Conservation (phyloP, 2,113 vertebrate species). For the Heliornis fulica region DNA sequence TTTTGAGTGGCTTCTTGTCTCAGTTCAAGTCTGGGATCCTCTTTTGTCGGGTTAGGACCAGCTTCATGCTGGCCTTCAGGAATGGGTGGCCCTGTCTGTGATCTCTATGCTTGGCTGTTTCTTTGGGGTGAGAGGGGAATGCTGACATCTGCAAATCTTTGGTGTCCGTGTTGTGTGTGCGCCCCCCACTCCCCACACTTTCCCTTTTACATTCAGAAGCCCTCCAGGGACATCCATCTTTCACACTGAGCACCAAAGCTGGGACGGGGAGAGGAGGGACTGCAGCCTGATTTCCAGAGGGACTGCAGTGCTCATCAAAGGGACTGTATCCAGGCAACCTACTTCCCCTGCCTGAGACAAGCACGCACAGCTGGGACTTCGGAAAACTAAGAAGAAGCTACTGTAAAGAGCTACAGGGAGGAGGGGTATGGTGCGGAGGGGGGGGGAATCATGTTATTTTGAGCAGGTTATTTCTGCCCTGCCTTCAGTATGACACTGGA, state of each 20-base stretch:
- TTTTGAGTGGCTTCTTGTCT: background rate
- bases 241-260: background rate
- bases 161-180: background rate
- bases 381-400: slow-evolving; percentile 38
- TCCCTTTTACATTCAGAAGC: background rate
- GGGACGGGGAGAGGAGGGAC: background rate
- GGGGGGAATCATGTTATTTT: slow-evolving; percentile 50
- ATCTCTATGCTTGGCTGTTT: background rate
- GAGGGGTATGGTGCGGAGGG: background rate
- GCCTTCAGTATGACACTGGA: background rate
- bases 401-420: background rate
- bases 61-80: background rate
- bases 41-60: background rate
- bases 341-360: slow-evolving; percentile 64
- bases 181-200: background rate
- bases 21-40: background rate
- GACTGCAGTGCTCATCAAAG: slow-evolving; percentile 63
- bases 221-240: background rate
- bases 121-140: background rate
- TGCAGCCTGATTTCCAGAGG: slow-evolving; percentile 40
- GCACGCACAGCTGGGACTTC: slow-evolving; percentile 71
- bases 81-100: background rate
- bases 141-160: background rate
- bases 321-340: slow-evolving; percentile 74
- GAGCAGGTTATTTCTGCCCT: slow-evolving; percentile 46